These are phyloP conservation scores for Melanotaenia pygmaea DNA, from an alignment of 2,797 vertebrate species.

Conservation along the genomic window DNA sequence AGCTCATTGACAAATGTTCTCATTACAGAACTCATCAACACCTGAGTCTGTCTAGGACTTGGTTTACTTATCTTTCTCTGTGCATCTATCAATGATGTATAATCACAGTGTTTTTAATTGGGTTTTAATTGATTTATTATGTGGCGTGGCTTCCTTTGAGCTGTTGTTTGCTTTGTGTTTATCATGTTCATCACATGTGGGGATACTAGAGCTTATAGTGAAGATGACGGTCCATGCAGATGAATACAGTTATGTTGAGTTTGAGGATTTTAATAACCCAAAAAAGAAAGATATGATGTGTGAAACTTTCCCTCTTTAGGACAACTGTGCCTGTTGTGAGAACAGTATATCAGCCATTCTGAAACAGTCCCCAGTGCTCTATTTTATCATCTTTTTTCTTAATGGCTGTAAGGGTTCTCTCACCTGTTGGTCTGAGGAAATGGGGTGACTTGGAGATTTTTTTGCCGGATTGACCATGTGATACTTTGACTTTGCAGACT, in stretches of 20 bases:
- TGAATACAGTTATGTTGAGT: neutral
- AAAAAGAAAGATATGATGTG: neutral
- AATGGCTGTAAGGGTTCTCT: neutral
- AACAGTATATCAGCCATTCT: neutral
- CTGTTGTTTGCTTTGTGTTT: neutral
- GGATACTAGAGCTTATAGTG: neutral
- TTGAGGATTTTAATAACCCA: neutral
- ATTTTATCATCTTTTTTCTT: neutral
- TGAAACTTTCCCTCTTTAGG: neutral
- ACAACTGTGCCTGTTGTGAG: neutral
- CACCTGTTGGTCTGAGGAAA: conserved; percentile 48
- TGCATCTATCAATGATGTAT: neutral
- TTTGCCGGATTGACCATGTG: conserved; percentile 19
- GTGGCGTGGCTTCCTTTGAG: neutral
- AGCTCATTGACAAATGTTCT: no score
- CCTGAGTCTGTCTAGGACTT: neutral
- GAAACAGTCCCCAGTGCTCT: neutral
- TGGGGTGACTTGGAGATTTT: conserved; percentile 12
- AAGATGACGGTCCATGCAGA: neutral
- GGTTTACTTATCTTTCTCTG: neutral
- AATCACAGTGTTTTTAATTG: neutral
- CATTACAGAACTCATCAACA: neutral
- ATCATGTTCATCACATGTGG: neutral
- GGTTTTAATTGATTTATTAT: neutral
- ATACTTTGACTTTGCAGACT: conserved; percentile 33